Evolutionary conservation across 2,797 vertebrate genomes (phyloP).

Genomic region (Eurystomus glaucurus): DNA sequence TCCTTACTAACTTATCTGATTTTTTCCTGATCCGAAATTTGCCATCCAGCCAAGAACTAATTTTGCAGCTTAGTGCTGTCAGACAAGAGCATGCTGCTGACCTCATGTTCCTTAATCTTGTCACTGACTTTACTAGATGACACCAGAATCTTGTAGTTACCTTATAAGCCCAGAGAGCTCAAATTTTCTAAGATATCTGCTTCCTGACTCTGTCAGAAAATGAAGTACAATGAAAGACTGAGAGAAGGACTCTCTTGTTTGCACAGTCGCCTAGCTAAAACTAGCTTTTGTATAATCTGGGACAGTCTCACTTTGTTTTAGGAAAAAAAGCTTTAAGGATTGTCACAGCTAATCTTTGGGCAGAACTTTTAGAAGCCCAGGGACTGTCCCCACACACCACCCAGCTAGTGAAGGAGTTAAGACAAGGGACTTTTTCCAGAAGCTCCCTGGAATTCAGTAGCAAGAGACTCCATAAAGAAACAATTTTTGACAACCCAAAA

Average conservation of each 20-base stretch:
- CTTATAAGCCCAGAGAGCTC: not conserved
- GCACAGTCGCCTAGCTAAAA: not conserved
- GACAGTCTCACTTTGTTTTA: not conserved
- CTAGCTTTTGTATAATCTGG: not conserved
- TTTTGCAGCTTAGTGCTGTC: not conserved
- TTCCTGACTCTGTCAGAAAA: not conserved
- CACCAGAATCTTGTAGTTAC: not conserved
- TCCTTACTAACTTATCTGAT: not conserved
- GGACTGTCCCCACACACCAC: not conserved
- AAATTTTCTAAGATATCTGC: not conserved
- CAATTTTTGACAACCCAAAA: not conserved
- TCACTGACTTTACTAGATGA: not conserved
- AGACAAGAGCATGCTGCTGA: not conserved
- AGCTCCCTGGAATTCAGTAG: not conserved
- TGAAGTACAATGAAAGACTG: not conserved
- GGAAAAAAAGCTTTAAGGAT: not conserved
- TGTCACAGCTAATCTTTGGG: not conserved
- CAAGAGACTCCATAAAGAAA: not conserved
- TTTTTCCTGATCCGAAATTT: not conserved
- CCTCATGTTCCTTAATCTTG: not conserved
- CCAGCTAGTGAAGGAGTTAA: not conserved
- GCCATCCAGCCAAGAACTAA: not conserved
- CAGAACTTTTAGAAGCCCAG: not conserved
- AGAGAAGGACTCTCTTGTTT: not conserved
- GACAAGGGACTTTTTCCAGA: not conserved